Conservation (phyloP, 2,888 invertebrate species). For the Eristalis pertinax region DNA sequence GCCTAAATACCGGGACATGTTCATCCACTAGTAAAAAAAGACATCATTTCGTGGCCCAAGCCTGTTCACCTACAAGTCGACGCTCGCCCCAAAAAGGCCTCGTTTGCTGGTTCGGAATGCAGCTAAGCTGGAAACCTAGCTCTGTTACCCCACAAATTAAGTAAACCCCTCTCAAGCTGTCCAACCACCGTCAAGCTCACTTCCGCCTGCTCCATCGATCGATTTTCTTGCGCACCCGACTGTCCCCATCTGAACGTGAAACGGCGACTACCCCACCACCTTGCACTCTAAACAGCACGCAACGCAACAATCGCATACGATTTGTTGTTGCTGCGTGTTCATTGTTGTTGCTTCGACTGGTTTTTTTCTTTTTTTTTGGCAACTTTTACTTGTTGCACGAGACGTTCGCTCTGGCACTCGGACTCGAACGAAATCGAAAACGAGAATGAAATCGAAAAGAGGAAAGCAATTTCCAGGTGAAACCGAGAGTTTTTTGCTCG, state of each 20-base stretch:
- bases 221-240: slow-evolving; percentile 11
- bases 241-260: slow-evolving; percentile 9
- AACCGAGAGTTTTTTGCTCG: slow-evolving; percentile 60
- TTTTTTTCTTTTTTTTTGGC: slow-evolving; percentile 34
- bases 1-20: no score
- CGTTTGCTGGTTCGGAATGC: no score
- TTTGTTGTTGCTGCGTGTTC: background rate
- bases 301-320: background rate
- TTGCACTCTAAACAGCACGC: slow-evolving; percentile 1
- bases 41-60: no score
- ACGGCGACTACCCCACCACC: background rate
- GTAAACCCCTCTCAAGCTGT: no score
- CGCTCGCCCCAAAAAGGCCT: no score
- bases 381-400: slow-evolving; percentile 68
- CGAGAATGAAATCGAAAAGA: slow-evolving; percentile 66
- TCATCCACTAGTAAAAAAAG: no score
- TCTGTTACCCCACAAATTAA: no score
- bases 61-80: no score
- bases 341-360: background rate
- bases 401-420: slow-evolving; percentile 32
- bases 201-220: no score
- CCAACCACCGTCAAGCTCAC: no score
- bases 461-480: slow-evolving; percentile 65
- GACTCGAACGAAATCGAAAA: background rate
- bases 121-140: no score